These are phyloP conservation scores for Acanthopagrus latus DNA, from an alignment of 2,797 vertebrate genomes.

Conservation along the genomic window DNA sequence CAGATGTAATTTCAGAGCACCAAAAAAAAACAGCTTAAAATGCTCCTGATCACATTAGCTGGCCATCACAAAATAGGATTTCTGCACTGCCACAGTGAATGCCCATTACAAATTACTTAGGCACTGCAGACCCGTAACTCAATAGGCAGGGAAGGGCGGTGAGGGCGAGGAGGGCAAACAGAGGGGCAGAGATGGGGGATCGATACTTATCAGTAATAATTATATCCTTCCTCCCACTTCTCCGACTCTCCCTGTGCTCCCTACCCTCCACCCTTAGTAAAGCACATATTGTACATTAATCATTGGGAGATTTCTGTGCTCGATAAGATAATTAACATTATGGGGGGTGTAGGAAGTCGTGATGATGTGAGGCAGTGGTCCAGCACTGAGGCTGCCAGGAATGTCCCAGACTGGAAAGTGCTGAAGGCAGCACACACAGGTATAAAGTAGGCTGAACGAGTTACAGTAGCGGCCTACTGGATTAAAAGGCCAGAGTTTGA, in stretches of 20 bases:
- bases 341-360: constrained; percentile 59
- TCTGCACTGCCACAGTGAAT: constrained; percentile 90
- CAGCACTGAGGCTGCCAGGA: constrained; percentile 60
- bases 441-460: constrained; percentile 25
- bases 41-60: constrained; percentile 90
- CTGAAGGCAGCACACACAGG: constrained; percentile 62
- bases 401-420: constrained; percentile 54
- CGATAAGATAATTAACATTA: constrained; percentile 84
- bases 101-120: constrained; percentile 92
- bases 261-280: constrained; percentile 71
- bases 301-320: constrained; percentile 79
- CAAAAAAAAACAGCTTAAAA: constrained; percentile 86
- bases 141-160: constrained; percentile 82
- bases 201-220: constrained; percentile 89
- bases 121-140: constrained; percentile 88
- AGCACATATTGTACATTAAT: constrained; percentile 83
- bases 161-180: constrained; percentile 73
- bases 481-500: constrained; percentile 26
- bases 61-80: constrained; percentile 91
- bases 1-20: constrained; percentile 88
- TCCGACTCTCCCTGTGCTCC: constrained; percentile 55
- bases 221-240: constrained; percentile 84
- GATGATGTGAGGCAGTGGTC: constrained; percentile 76
- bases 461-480: constrained; percentile 25
- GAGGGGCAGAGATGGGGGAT: constrained; percentile 81